These are phyloP conservation scores for Rhynchonycteris naso DNA, from an alignment of 2,797 vertebrate species.

Conservation along the genomic window DNA sequence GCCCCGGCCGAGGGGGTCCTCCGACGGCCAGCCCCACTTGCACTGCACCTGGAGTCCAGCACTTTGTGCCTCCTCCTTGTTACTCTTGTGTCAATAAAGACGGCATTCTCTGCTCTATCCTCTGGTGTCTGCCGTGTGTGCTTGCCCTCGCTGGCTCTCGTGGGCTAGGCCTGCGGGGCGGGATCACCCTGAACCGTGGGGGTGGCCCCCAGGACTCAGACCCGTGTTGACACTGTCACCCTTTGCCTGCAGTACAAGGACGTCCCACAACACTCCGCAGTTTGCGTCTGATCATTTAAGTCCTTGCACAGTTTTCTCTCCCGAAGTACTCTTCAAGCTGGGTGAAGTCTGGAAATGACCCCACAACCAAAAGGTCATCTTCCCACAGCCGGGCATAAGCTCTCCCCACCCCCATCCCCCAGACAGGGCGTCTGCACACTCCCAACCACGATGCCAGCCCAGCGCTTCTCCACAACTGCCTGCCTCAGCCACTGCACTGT, in stretches of 20 bases:
- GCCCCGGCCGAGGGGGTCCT: slow-evolving; percentile 83
- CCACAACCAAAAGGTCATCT: too few species aligned
- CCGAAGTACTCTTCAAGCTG: too few species aligned
- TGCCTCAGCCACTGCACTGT: too few species aligned
- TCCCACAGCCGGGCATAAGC: rapidly evolving
- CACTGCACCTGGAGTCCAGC: slow-evolving; percentile 87
- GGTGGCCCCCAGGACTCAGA: neutral
- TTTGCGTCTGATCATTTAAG: neutral
- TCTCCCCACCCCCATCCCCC: too few species aligned
- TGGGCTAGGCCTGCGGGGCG: neutral
- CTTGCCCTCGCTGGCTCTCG: neutral
- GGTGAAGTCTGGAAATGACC: neutral
- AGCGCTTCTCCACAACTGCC: neutral
- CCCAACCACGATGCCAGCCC: rapidly evolving
- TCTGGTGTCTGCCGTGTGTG: slow-evolving; percentile 56
- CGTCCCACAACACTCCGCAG: neutral
- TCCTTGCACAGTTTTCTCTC: neutral
- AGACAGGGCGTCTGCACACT: neutral
- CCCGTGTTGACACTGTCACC: neutral
- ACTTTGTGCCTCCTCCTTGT: slow-evolving; percentile 90
- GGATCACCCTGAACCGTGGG: too few species aligned
- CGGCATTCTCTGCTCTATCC: slow-evolving; percentile 83
- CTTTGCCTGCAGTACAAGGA: neutral
- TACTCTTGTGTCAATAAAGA: slow-evolving; percentile 92
- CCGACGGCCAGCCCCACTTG: slow-evolving; percentile 82